phyloP scores from a whole-genome alignment of 2,113 vertebrate species.

The Oenanthe oenanthe region DNA sequence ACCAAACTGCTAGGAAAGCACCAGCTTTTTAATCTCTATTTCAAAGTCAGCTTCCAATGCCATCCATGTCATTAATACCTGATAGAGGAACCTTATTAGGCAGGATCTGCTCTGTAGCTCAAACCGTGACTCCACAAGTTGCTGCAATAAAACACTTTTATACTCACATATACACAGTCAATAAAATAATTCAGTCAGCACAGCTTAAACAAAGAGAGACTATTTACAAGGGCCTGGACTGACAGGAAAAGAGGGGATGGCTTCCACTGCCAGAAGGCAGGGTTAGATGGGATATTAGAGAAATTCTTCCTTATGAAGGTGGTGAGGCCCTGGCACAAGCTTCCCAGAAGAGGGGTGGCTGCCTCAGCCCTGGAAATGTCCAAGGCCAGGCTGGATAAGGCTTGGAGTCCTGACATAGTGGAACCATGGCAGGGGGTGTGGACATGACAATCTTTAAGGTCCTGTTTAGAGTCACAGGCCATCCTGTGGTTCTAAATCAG shows the following conservation, averaged over 20 bases:
- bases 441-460: neutral
- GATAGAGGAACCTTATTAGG: neutral
- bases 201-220: neutral
- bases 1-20: neutral
- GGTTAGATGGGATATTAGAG: neutral
- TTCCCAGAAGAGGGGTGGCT: neutral
- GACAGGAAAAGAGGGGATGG: neutral
- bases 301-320: neutral
- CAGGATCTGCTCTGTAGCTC: neutral
- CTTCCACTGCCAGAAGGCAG: neutral
- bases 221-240: neutral
- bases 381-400: neutral
- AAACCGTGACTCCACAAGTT: neutral
- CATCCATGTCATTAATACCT: neutral
- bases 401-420: fast-evolving
- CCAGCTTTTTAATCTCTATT: neutral
- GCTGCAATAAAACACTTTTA: neutral
- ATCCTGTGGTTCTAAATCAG: neutral
- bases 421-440: neutral
- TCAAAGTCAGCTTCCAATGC: neutral
- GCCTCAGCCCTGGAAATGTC: neutral
- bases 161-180: neutral
- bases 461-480: neutral
- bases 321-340: neutral
- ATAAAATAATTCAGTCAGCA: neutral